Conservation (phyloP, 2,888 invertebrate species). For the Druceiella hillmani region DNA sequence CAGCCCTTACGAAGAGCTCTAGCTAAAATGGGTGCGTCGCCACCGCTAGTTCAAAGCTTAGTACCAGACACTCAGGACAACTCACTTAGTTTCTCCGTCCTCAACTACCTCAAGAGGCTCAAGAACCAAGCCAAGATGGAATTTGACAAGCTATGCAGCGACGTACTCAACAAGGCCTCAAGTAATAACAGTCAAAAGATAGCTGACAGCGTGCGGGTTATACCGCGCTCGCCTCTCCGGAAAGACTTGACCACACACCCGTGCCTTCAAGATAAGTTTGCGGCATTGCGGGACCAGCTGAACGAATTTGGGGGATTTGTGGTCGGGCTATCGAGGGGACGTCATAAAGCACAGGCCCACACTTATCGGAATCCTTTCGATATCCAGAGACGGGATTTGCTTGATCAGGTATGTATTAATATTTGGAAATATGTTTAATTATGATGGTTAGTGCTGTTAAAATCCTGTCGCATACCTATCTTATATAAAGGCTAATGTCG, state of each 20-base stretch:
- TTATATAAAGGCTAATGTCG: too few relatives aligned
- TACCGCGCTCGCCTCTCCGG: constrained; percentile 64
- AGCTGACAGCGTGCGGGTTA: constrained; percentile 71
- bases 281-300: constrained; percentile 75
- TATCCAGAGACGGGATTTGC: constrained; percentile 79
- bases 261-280: constrained; percentile 74
- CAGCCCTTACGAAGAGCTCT: constrained; percentile 88
- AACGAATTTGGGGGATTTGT: constrained; percentile 83
- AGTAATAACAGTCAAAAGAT: constrained; percentile 48
- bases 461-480: too few relatives aligned
- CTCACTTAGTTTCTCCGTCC: constrained; percentile 86
- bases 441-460: too few relatives aligned
- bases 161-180: constrained; percentile 63
- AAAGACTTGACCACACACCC: constrained; percentile 82
- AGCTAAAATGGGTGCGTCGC: constrained; percentile 84
- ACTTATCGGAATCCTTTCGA: constrained; percentile 94
- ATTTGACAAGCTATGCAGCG: constrained; percentile 81
- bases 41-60: constrained; percentile 73
- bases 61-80: constrained; percentile 92
- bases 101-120: constrained; percentile 90
- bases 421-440: too few relatives aligned
- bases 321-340: constrained; percentile 58
- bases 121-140: constrained; percentile 92
- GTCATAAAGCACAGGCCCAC: constrained; percentile 49
- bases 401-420: constrained; percentile 70